A percentile compares a stretch with the other conserved stretches of the same genome.
phyloP scores from a whole-genome alignment of 2,113 vertebrate species.

The Potamarius usumacintae region DNA sequence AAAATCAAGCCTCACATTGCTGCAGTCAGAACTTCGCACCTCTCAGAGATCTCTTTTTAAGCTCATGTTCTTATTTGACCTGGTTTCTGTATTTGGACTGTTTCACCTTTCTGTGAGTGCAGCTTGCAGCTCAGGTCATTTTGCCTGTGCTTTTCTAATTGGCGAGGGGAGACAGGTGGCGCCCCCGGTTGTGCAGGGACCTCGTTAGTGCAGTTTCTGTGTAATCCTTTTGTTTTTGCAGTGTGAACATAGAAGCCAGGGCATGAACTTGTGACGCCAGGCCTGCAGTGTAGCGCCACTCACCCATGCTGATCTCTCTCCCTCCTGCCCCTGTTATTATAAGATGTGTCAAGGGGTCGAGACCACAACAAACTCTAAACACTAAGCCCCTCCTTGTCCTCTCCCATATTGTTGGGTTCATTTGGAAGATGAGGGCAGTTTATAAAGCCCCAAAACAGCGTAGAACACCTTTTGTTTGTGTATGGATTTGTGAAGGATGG shows the following conservation, averaged over 20 bases:
- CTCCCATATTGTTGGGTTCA: not conserved
- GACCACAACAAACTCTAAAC: constrained; percentile 31
- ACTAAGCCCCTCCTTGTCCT: not conserved
- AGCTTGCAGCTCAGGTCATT: constrained; percentile 74
- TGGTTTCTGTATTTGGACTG: constrained; percentile 12
- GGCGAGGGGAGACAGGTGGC: constrained; percentile 80
- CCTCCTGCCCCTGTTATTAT: constrained; percentile 48
- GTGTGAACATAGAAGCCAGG: constrained; percentile 76
- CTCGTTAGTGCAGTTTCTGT: constrained; percentile 75
- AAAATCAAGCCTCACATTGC: not conserved
- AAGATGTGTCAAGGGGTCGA: constrained; percentile 35
- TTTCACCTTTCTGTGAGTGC: constrained; percentile 58
- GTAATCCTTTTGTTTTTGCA: constrained; percentile 85
- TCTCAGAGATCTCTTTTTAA: not conserved
- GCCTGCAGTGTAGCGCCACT: constrained; percentile 43
- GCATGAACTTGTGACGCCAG: constrained; percentile 77
- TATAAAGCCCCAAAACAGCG: not conserved
- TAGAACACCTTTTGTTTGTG: not conserved
- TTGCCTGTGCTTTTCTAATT: constrained; percentile 79
- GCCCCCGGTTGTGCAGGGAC: constrained; percentile 80
- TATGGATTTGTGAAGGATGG: not conserved
- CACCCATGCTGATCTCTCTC: constrained; percentile 39
- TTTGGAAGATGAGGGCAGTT: not conserved
- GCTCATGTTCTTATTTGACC: not conserved
- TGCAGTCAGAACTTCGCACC: not conserved